These are phyloP conservation scores for Masticophis lateralis DNA, from an alignment of 2,797 vertebrate species.

Conservation along the genomic window DNA sequence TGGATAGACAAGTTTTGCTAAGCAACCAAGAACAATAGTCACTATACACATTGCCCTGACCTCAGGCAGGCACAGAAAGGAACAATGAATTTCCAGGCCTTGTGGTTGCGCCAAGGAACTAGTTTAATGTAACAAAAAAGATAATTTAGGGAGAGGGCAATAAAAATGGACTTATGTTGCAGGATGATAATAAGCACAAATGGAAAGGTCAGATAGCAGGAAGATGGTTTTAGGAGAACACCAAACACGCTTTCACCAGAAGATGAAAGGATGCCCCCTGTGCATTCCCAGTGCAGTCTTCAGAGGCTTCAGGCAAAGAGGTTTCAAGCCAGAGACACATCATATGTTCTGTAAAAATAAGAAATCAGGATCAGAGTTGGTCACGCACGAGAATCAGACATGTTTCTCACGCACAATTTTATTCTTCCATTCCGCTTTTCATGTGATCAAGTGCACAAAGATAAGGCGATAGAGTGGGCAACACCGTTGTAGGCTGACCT, in stretches of 20 bases:
- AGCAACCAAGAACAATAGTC: background rate
- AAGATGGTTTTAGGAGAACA: background rate
- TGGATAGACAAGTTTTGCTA: background rate
- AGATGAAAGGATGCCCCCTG: background rate
- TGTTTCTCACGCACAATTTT: background rate
- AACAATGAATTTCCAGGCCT: background rate
- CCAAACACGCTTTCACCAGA: background rate
- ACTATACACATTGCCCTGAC: too few relatives aligned
- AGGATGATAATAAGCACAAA: background rate
- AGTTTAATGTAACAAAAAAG: background rate
- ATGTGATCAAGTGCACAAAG: background rate
- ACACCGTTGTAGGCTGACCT: background rate
- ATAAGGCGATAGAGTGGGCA: background rate
- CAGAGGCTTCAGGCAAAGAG: background rate
- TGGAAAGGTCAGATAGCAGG: background rate
- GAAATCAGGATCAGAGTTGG: background rate
- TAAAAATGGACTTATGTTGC: background rate
- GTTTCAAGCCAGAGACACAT: constrained; percentile 2
- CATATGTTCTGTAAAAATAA: constrained; percentile 16
- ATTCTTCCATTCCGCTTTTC: background rate
- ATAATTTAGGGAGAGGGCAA: background rate
- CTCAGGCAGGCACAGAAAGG: background rate
- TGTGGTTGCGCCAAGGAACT: background rate
- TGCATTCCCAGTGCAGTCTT: background rate
- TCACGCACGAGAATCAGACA: background rate